Conservation (phyloP, 2,113 vertebrate genomes). For the pig (Sus scrofa) region DNA sequence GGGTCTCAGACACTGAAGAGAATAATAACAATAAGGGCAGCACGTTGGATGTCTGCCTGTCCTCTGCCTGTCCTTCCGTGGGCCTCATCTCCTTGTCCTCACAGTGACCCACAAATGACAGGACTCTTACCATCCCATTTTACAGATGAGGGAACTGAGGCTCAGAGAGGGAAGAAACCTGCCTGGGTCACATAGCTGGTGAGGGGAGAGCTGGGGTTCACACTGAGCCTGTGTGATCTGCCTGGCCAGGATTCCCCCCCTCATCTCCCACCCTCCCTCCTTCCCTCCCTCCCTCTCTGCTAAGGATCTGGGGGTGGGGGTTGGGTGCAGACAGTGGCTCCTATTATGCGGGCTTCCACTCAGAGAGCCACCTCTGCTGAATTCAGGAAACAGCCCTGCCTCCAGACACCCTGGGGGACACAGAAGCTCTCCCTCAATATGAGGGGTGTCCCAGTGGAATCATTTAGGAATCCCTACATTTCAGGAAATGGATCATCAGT, state of each 20-base stretch:
- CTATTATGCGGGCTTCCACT: neutral
- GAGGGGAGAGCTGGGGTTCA: neutral
- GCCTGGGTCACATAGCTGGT: neutral
- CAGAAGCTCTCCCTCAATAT: neutral
- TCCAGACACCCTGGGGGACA: neutral
- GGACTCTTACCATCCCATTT: neutral
- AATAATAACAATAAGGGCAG: neutral
- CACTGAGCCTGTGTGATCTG: neutral
- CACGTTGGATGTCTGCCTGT: neutral
- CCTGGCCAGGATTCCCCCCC: neutral
- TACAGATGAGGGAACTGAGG: neutral
- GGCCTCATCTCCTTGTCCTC: neutral
- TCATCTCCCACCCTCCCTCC: neutral
- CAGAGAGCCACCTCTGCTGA: neutral
- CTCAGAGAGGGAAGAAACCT: neutral
- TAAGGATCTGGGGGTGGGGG: neutral
- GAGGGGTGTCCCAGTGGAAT: neutral
- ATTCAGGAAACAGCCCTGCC: neutral
- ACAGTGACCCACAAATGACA: neutral
- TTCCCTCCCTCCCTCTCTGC: neutral
- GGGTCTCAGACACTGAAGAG: neutral
- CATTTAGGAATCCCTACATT: neutral
- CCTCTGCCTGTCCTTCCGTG: neutral
- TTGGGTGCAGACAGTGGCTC: neutral
- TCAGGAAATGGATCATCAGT: neutral